These are phyloP conservation scores for Latrodectus hesperus DNA, from an alignment of 2,888 invertebrate genomes.

Conservation along the genomic window DNA sequence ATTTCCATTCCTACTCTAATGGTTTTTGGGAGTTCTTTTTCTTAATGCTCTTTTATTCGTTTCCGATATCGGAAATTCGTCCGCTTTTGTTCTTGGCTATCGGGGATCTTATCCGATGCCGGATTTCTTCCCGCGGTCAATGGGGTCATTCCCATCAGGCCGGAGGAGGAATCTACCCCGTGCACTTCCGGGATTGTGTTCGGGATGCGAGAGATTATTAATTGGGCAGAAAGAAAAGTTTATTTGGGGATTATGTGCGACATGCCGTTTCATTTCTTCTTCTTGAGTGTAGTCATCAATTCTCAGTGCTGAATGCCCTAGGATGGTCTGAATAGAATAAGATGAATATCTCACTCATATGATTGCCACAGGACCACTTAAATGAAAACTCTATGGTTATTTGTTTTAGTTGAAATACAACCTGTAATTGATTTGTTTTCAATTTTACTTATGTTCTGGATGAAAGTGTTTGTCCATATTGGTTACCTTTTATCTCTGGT, in stretches of 20 bases:
- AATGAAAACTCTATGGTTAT: not conserved
- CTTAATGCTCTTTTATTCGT: not conserved
- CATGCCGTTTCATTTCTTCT: not conserved
- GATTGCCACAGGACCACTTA: not conserved
- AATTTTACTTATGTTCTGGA: too few relatives aligned
- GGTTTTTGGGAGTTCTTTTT: not conserved
- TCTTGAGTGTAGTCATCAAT: not conserved
- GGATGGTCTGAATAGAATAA: not conserved
- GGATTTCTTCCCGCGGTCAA: constrained; percentile 1
- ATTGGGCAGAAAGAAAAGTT: not conserved
- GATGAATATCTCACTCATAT: not conserved
- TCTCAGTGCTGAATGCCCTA: not conserved
- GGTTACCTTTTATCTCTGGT: too few relatives aligned
- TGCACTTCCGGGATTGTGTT: not conserved
- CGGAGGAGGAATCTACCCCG: not conserved
- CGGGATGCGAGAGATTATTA: not conserved
- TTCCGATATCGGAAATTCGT: not conserved
- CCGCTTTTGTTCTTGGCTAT: not conserved
- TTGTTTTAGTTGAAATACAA: too few relatives aligned
- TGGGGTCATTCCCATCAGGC: not conserved
- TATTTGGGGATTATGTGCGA: not conserved
- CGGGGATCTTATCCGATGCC: not conserved
- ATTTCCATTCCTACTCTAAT: not conserved
- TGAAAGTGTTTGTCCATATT: too few relatives aligned
- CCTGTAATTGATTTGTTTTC: too few relatives aligned